Conservation (phyloP, 2,888 invertebrate species). For the Deilephila porcellus region DNA sequence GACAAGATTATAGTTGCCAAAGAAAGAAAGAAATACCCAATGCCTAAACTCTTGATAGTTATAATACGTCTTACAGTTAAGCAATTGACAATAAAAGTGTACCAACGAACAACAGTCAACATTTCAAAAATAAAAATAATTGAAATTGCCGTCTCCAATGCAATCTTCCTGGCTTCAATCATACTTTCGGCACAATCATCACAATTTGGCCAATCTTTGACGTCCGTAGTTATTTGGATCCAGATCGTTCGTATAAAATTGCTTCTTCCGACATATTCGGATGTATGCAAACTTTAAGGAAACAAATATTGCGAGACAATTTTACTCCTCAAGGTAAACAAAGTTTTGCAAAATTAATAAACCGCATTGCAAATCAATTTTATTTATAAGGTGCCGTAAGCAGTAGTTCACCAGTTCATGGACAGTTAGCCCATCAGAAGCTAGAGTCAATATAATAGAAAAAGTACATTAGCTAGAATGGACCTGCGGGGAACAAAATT, state of each 20-base stretch:
- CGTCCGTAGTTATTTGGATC: background rate
- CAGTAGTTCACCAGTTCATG: background rate
- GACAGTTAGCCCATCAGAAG: background rate
- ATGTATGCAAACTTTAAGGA: background rate
- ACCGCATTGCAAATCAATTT: background rate
- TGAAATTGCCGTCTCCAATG: background rate
- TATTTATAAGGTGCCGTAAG: background rate
- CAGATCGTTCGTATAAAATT: background rate
- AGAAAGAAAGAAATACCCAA: no score
- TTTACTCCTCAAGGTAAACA: no score
- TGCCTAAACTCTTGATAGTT: no score
- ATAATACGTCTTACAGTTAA: no score
- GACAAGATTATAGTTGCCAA: no score
- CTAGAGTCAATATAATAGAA: background rate
- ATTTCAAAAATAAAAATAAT: background rate
- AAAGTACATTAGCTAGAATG: background rate
- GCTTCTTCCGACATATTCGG: background rate
- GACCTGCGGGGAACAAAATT: conserved; percentile 4
- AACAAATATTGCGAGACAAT: background rate
- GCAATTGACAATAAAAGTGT: no score
- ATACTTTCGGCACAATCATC: conserved; percentile 6
- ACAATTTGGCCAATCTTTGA: conserved; percentile 3
- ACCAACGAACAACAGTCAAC: no score
- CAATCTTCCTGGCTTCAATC: background rate
- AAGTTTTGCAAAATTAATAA: background rate